Percentiles rank a stretch among this genome's conserved stretches.
phyloP scores from a whole-genome alignment of 2,888 invertebrate species.

The Euspilapteryx auroguttella region DNA sequence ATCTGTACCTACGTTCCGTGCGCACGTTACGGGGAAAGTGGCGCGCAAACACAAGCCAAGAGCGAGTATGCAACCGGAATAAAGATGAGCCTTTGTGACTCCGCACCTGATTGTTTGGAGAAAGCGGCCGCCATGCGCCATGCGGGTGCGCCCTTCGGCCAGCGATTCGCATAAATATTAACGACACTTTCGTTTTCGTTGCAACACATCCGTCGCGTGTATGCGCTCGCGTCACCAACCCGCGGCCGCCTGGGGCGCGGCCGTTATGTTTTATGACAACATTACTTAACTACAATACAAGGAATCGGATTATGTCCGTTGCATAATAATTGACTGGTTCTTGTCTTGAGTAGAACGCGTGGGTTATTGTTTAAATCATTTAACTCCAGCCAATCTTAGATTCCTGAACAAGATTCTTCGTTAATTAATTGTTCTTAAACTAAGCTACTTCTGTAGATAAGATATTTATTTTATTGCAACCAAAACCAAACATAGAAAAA shows the following conservation, averaged over 20 bases:
- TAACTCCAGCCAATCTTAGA: too few relatives aligned
- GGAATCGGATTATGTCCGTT: slow-evolving; percentile 21
- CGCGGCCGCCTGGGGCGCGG: not conserved
- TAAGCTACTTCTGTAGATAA: too few relatives aligned
- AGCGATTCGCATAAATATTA: slow-evolving; percentile 56
- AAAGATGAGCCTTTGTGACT: slow-evolving; percentile 45
- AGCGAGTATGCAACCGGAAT: slow-evolving; percentile 33
- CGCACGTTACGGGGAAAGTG: slow-evolving; percentile 33
- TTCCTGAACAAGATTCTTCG: too few relatives aligned
- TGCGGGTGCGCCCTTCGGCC: slow-evolving; percentile 57
- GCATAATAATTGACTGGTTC: too few relatives aligned
- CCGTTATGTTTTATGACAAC: slow-evolving; percentile 25
- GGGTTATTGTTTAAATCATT: too few relatives aligned
- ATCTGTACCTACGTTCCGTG: slow-evolving; percentile 12
- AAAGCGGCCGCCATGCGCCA: slow-evolving; percentile 32
- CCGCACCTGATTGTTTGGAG: slow-evolving; percentile 29
- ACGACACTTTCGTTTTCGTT: slow-evolving; percentile 51
- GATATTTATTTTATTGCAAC: too few relatives aligned
- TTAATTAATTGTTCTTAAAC: too few relatives aligned
- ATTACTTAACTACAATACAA: slow-evolving; percentile 36
- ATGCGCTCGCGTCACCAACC: not conserved
- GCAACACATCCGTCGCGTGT: slow-evolving; percentile 31
- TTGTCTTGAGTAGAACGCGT: too few relatives aligned
- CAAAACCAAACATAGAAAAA: too few relatives aligned
- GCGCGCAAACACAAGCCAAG: slow-evolving; percentile 28